Evolutionary conservation across 2,797 vertebrate genomes (phyloP).

Genomic region (Chaetodon trifasciatus): DNA sequence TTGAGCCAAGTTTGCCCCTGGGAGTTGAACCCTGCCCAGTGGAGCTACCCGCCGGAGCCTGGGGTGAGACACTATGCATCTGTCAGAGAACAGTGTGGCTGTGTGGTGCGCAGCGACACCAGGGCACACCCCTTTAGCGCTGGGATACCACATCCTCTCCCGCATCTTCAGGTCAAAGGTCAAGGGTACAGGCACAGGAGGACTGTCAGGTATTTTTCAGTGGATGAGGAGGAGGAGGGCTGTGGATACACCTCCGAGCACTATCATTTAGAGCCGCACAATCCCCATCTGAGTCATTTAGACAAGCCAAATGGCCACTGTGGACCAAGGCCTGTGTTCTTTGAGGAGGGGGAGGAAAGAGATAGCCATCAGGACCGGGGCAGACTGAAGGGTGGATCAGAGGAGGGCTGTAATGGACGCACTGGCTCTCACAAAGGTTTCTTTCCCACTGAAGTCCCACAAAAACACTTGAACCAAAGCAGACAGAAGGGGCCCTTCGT

Average conservation of each 20-base stretch:
- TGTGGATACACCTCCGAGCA: conserved; percentile 51
- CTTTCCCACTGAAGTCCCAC: conserved; percentile 87
- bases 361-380: conserved; percentile 67
- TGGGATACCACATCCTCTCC: conserved; percentile 73
- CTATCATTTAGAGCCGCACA: conserved; percentile 55
- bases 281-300: conserved; percentile 30
- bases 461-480: conserved; percentile 73
- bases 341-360: conserved; percentile 64
- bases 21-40: conserved; percentile 73
- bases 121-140: conserved; percentile 68
- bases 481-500: conserved; percentile 59
- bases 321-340: conserved; percentile 50
- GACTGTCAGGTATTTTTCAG: conserved; percentile 62
- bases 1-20: conserved; percentile 69
- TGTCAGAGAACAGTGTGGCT: conserved; percentile 81
- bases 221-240: conserved; percentile 67
- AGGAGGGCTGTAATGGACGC: conserved; percentile 71
- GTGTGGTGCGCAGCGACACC: conserved; percentile 61
- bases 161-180: conserved; percentile 83
- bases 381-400: conserved; percentile 66
- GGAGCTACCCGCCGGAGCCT: conserved; percentile 71
- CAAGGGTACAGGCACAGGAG: conserved; percentile 72
- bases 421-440: conserved; percentile 64
- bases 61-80: conserved; percentile 73
- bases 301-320: conserved; percentile 75